phyloP scores from a whole-genome alignment of 64 coral and sea anemone species.

The Stichodactyla helianthus region DNA sequence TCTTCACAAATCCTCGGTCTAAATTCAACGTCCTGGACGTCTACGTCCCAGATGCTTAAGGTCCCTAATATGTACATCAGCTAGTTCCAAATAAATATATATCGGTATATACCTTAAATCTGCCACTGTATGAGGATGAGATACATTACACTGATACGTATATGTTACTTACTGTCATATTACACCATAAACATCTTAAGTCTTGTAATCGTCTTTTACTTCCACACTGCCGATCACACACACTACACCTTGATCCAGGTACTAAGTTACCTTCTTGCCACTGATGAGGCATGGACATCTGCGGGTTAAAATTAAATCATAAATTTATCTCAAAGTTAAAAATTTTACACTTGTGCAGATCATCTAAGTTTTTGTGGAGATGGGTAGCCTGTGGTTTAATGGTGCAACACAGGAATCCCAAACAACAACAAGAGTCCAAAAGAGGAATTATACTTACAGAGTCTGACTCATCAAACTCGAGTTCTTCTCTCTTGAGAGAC shows the following conservation, averaged over 20 bases:
- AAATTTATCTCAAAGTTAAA: too few relatives aligned
- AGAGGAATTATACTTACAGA: conserved; percentile 60
- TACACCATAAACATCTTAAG: conserved; percentile 95
- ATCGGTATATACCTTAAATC: too few relatives aligned
- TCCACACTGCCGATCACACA: conserved; percentile 87
- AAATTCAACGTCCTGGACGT: too few relatives aligned
- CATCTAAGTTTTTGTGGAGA: too few relatives aligned
- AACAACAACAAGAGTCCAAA: neutral
- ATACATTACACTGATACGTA: too few relatives aligned
- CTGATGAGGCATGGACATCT: conserved; percentile 88
- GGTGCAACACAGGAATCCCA: neutral
- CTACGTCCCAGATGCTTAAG: too few relatives aligned
- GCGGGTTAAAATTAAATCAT: neutral
- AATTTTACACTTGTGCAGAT: too few relatives aligned
- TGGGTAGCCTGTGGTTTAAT: neutral
- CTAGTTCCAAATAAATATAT: too few relatives aligned
- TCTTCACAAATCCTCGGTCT: too few relatives aligned
- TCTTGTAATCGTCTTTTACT: conserved; percentile 81
- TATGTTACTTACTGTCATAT: conserved; percentile 67
- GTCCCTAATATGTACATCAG: too few relatives aligned
- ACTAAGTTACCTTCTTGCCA: conserved; percentile 91
- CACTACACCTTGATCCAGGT: conserved; percentile 75
- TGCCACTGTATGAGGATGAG: too few relatives aligned
- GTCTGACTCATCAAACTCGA: conserved; percentile 67
- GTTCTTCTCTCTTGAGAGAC: conserved; percentile 52